These are phyloP conservation scores for Sebastes paucispinis DNA, from an alignment of 2,797 vertebrate species.

Conservation along the genomic window DNA sequence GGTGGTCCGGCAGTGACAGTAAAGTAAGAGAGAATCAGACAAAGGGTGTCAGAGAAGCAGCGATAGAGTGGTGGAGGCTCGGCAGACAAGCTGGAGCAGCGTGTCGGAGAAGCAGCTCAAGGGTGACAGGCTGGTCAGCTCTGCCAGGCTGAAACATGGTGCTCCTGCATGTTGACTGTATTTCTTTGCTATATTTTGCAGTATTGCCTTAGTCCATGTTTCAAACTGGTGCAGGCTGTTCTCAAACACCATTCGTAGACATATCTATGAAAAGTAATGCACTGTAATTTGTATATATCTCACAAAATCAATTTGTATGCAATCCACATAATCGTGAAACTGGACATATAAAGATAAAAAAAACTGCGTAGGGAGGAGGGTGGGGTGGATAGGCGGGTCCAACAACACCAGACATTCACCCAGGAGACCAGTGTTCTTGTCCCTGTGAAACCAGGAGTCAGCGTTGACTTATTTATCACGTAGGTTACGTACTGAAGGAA, in stretches of 20 bases:
- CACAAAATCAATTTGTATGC: background rate
- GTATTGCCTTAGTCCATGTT: background rate
- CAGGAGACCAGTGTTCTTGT: no score
- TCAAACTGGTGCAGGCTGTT: background rate
- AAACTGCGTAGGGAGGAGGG: background rate
- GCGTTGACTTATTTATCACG: no score
- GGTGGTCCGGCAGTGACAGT: slow-evolving; percentile 25
- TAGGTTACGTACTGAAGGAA: no score
- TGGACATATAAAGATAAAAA: background rate
- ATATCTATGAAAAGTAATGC: background rate
- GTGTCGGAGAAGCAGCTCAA: slow-evolving; percentile 39
- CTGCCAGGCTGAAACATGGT: slow-evolving; percentile 18
- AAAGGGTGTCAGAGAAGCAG: slow-evolving; percentile 27
- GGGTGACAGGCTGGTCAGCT: slow-evolving; percentile 22
- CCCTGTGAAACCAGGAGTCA: no score
- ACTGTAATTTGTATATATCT: background rate
- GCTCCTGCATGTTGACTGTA: slow-evolving; percentile 4
- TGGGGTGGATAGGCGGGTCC: background rate
- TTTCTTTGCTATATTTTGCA: slow-evolving; percentile 19
- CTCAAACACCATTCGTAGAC: background rate
- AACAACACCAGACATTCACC: no score
- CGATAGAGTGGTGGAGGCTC: slow-evolving; percentile 33
- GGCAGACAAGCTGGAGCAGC: slow-evolving; percentile 36
- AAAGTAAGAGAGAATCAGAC: slow-evolving; percentile 28
- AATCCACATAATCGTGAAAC: background rate